Conservation (phyloP, 2,113 vertebrate genomes). For the Cercocebus atys region DNA sequence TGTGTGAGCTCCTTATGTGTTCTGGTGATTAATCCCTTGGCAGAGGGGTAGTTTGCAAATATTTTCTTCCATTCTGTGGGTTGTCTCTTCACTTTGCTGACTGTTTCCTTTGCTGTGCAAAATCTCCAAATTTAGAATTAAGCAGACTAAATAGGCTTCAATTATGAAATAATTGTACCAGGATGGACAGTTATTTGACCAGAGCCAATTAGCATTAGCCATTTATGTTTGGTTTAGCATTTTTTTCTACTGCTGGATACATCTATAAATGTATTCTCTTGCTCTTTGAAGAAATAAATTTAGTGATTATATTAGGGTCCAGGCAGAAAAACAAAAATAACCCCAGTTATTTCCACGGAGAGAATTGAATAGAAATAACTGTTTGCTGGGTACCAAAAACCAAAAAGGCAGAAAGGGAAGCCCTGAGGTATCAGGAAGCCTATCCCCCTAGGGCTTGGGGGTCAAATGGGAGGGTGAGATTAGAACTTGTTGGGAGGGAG, state of each 20-base stretch:
- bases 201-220: background rate
- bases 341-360: background rate
- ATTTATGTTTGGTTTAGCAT: background rate
- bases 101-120: too few relatives aligned
- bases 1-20: too few relatives aligned
- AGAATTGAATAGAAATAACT: background rate
- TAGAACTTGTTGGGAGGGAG: background rate
- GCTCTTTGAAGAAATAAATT: constrained; percentile 17
- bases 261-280: background rate
- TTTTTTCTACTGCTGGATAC: background rate
- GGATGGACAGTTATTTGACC: background rate
- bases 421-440: background rate
- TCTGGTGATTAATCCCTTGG: too few relatives aligned
- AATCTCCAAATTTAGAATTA: background rate
- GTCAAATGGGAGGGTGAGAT: background rate
- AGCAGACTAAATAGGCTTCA: background rate
- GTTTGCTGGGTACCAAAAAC: background rate
- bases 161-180: background rate
- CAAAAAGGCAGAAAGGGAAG: background rate
- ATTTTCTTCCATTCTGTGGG: too few relatives aligned
- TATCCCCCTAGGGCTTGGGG: background rate
- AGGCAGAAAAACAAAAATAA: background rate
- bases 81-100: too few relatives aligned
- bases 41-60: too few relatives aligned
- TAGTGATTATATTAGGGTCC: background rate